These are phyloP conservation scores for Carposina sasakii DNA, from an alignment of 1,140 invertebrate genomes.

Conservation along the genomic window DNA sequence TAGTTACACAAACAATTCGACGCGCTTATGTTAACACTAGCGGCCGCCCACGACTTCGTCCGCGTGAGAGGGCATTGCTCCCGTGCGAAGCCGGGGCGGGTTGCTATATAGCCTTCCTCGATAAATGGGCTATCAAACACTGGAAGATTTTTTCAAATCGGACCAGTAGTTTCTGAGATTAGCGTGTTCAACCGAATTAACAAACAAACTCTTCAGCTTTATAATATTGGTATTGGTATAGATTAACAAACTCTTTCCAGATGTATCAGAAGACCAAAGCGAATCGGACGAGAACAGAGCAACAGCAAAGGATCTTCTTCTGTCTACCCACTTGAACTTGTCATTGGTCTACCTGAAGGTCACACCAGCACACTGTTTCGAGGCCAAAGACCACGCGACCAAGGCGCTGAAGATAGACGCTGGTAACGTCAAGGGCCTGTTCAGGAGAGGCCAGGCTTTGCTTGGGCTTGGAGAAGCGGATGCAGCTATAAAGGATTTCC, in stretches of 20 bases:
- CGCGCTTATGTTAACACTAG: too few relatives aligned
- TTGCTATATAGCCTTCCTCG: too few relatives aligned
- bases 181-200: too few relatives aligned
- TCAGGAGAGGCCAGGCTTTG: constrained; percentile 89
- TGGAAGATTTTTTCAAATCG: too few relatives aligned
- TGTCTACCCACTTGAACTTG: constrained; percentile 88
- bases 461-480: constrained; percentile 85
- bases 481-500: constrained; percentile 85
- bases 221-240: too few relatives aligned
- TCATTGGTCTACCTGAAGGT: constrained; percentile 90
- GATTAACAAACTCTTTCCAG: constrained; percentile 26
- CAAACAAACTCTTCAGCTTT: too few relatives aligned
- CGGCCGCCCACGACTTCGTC: too few relatives aligned
- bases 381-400: constrained; percentile 80
- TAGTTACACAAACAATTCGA: too few relatives aligned
- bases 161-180: too few relatives aligned
- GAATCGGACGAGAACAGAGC: constrained; percentile 47
- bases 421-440: constrained; percentile 92
- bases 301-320: constrained; percentile 76
- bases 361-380: constrained; percentile 76
- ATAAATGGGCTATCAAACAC: too few relatives aligned
- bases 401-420: constrained; percentile 84
- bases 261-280: constrained; percentile 31
- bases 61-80: too few relatives aligned
- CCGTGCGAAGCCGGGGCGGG: too few relatives aligned